Base-by-base conservation (phyloP, 35 echinoderm and acorn worm genomes). In the Anneissia japonica region DNA sequence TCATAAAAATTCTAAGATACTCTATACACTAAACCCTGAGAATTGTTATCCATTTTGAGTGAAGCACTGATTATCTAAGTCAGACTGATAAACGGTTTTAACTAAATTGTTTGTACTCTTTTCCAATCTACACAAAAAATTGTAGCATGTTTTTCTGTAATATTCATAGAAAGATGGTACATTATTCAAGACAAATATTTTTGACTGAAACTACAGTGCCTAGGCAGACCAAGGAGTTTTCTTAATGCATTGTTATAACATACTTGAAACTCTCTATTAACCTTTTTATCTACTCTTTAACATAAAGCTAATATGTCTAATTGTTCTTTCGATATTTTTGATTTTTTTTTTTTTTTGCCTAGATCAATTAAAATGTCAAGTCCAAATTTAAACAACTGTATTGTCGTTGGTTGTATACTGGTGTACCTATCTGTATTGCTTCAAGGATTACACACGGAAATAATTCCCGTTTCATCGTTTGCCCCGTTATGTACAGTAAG, bases 341-440 rank as follows among this genome's bases (percentile, higher is more conserved):
- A n/a, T n/a, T n/a, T n/a, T n/a, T n/a, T n/a, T n/a, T 4, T 73
- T 83, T 89, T 79, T 80, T 74, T 32, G 51, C 41, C 23, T 73
- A 99, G 96, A 82, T 99, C 91, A 72, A 99, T 99, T 64, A 99
- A 99, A 51, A 74, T 99, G 38, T 99, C 96, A 37, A 99, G 96
- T 64, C 96, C 96, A 0, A 99, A 99, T 34, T 79, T 99, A 1
- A 99, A 99, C 38, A 99, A 99, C 51, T 88, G 94, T 37, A 74
- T 93, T 0, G 85, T 99, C 16, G 79, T 99, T 21, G 96, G 96
- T 10, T 94, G 96, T 77, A 90, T 99, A 35, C 46, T 94, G 79
- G 96, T 99, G 3, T 99, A 99, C 76, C 39, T 86, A 32, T 93
- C 91, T 37, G 85, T 99, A 28, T 76, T 99, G 0, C 77, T 99